Base-by-base conservation (phyloP, 2,888 invertebrate genomes). In the Xanthia icteritia region DNA sequence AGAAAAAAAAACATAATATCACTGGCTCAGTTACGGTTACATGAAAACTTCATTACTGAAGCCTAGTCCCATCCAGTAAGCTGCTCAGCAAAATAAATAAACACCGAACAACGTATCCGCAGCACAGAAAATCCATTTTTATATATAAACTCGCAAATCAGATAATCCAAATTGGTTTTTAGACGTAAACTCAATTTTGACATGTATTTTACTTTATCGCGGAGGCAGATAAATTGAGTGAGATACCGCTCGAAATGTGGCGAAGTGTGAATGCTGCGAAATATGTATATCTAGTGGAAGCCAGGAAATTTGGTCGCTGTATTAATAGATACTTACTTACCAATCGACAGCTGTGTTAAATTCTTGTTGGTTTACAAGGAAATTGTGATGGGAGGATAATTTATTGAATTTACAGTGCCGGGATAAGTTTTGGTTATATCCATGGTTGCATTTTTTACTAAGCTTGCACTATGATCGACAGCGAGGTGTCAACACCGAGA, bases 91-190 rank as follows among this genome's bases (percentile, higher is more conserved):
- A 87, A 81, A 89, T 89, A 89, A 88, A 89, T 84, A 90, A 89
- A 89, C 88, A 88, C 82, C 79, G 77, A 88, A 81, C 88, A 83
- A 81, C 83, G 86, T 86, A 89, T 88, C 87, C 87, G 74, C 76
- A 82, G 72, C 73, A 79, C 82, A 79, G 86, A 85, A 89, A 91
- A 91, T 88, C 89, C 92, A 91, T 92, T 93, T 93, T 92, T 91
- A 90, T 93, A 92, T 92, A 94, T 93, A 95, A 93, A 94, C 93
- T 94, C 92, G 91, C 93, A 94, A 95, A 95, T 95, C 95, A 93
- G 96, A 96, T 96, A 95, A 96, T 96, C 95, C 94, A 94, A 96
- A 96, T 95, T 95, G 96, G 94, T 95, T 96, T 95, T 95, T 95
- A 95, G 95, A 93, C 94, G 95, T 92, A 94, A 94, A 95, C 95